Percentiles rank a stretch among this genome's conserved stretches.
phyloP scores from a whole-genome alignment of 2,113 vertebrate species.

The Caranx melampygus region DNA sequence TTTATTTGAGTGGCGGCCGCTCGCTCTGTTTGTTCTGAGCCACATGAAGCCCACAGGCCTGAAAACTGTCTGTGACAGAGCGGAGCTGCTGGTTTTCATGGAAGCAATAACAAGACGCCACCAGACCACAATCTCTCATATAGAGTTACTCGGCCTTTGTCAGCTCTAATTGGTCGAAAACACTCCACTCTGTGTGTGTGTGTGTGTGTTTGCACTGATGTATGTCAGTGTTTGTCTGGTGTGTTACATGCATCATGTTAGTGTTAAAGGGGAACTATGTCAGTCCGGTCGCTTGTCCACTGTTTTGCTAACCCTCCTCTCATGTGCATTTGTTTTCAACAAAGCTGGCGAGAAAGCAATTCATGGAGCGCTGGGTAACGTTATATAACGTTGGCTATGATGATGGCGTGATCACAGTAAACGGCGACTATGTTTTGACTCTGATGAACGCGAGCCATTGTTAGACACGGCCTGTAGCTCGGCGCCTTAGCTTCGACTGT shows the following conservation, averaged over 20 bases:
- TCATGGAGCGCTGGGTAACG: no score
- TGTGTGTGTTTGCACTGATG: neutral
- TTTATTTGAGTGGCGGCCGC: neutral
- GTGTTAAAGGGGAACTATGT: neutral
- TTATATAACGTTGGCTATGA: no score
- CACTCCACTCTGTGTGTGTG: constrained; percentile 12
- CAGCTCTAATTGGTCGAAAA: constrained; percentile 53
- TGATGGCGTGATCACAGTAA: no score
- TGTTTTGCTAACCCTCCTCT: no score
- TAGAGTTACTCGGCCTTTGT: constrained; percentile 66
- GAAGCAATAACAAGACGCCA: constrained; percentile 51
- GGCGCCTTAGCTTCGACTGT: no score
- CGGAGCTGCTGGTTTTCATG: constrained; percentile 57
- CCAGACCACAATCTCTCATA: constrained; percentile 61
- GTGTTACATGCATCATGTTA: neutral
- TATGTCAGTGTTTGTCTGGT: neutral
- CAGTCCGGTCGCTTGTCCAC: no score
- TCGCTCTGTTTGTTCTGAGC: constrained; percentile 29
- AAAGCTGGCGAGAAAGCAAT: no score
- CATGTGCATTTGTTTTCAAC: no score
- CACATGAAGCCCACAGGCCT: constrained; percentile 36
- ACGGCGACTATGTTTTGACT: no score
- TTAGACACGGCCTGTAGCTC: no score
- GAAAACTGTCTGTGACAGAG: constrained; percentile 55
- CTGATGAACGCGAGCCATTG: no score